Evolutionary conservation across 1,140 invertebrate genomes (phyloP), one percentile per base, ranked within the genome.

Genomic region (Achroia grisella): DNA sequence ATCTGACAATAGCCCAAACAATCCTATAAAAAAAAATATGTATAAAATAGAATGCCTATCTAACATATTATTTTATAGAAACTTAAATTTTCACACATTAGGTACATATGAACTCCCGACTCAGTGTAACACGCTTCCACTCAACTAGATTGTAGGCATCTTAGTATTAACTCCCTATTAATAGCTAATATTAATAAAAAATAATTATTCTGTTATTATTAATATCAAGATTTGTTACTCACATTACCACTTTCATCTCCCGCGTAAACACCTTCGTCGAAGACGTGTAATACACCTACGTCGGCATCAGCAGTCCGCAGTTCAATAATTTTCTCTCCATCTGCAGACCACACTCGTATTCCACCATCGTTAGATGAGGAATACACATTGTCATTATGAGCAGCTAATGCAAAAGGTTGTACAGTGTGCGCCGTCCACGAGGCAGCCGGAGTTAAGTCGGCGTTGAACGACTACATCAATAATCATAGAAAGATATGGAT

Each of bases 231-330:
- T 23, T 3, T 23, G 8, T 43, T 23, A 77, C 76, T 69, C 64
- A 85, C 79, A 57, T 74, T 79, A 4, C 81, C 81, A 41, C 10
- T 51, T 67, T 83, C 81, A 47, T 85, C 79, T 10, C 81, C 81
- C 23, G 69, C 59, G 44, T 73, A 77, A 28, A 85, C 39, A 39
- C 68, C 50, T 51, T 71, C 69, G 15, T 52, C 76, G 43, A 51
- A 62, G 1, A 73, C 52, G 10, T 44, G 55, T 30, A 85, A 44
- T 14, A 60, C 45, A 5, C 59, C 70, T 32, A 80, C 46, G 39
- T 83, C 81, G 4, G 37, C 53, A 0, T 63, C 77, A 2, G 62
- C 47, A 4, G 55, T 15, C 4, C 59, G 52, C 6, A 82, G 30
- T 14, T 80, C 72, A 10, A 48, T 39, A 8, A 78, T 43, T 53